Evolutionary conservation across 30 jellyfish, hydroid and myxozoan species (phyloP), one percentile per base, ranked within the genome.

Genomic region (Phacellophora camtschatica): DNA sequence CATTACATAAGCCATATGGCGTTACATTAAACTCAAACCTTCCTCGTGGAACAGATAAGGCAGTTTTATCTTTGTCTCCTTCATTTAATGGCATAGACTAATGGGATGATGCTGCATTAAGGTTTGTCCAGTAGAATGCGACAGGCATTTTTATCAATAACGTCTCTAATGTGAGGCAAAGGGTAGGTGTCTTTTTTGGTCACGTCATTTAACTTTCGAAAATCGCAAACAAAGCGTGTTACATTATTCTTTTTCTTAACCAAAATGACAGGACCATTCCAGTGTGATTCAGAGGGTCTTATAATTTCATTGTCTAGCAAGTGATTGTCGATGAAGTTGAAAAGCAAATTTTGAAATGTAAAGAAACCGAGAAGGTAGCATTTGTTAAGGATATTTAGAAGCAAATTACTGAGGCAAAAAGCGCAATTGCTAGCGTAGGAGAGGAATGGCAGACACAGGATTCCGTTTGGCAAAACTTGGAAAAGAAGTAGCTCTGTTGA

Each of bases 111-210:
- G n/a, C n/a, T n/a, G n/a, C n/a, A n/a, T n/a, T n/a, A n/a, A n/a
- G n/a, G n/a, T n/a, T n/a, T n/a, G n/a, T n/a, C n/a, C n/a, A n/a
- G n/a, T n/a, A n/a, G n/a, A n/a, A n/a, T n/a, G n/a, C n/a, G n/a
- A n/a, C n/a, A n/a, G n/a, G n/a, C n/a, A n/a, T n/a, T n/a, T n/a
- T n/a, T n/a, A n/a, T n/a, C n/a, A n/a, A n/a, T n/a, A 24, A n/a
- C 54, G 65, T 33, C 11, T 83, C 84, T n/a, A n/a, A n/a, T n/a
- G n/a, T n/a, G n/a, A n/a, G n/a, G n/a, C n/a, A n/a, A n/a, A n/a
- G n/a, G n/a, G 42, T 79, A 79, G 32, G 90, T 22, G 50, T 61
- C 90, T 41, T 79, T 79, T 51, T 79, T 79, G 46, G 90, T 62
- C 24, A 27, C 79, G 37, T 79, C 82, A 53, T 79, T 66, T 41